Conservation (phyloP, 1,140 invertebrate species). For the Drosophila bocqueti region DNA sequence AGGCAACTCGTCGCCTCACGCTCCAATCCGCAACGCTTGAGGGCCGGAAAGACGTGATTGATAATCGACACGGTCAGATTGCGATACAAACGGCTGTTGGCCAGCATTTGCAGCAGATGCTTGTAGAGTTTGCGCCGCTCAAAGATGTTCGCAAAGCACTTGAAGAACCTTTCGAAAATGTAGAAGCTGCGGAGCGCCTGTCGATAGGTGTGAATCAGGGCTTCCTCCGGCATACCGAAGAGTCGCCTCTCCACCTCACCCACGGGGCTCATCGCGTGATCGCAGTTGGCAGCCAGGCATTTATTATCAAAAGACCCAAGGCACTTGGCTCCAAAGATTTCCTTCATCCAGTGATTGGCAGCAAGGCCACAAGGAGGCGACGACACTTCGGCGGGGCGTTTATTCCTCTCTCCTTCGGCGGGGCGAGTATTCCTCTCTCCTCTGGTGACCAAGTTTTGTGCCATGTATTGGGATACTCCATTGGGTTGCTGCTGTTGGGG, state of each 20-base stretch:
- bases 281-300: slow-evolving; percentile 28
- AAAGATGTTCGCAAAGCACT: slow-evolving; percentile 43
- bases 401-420: no score
- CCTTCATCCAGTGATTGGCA: neutral
- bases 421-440: neutral
- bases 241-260: slow-evolving; percentile 33
- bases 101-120: slow-evolving; percentile 44
- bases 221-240: neutral
- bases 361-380: no score
- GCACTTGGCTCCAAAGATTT: slow-evolving; percentile 54
- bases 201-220: slow-evolving; percentile 17
- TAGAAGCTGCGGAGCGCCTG: neutral
- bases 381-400: no score
- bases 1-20: slow-evolving; percentile 8
- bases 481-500: neutral
- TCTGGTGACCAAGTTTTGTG: slow-evolving; percentile 1
- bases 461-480: neutral
- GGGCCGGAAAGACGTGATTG: neutral
- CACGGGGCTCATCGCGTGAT: slow-evolving; percentile 29
- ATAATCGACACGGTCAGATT: slow-evolving; percentile 1
- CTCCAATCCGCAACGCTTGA: slow-evolving; percentile 13
- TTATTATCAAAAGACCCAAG: slow-evolving; percentile 11
- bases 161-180: slow-evolving; percentile 36
- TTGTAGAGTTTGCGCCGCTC: slow-evolving; percentile 6
- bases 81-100: slow-evolving; percentile 43